These are phyloP conservation scores for Falco rusticolus DNA, from an alignment of 2,797 vertebrate genomes.

Conservation along the genomic window DNA sequence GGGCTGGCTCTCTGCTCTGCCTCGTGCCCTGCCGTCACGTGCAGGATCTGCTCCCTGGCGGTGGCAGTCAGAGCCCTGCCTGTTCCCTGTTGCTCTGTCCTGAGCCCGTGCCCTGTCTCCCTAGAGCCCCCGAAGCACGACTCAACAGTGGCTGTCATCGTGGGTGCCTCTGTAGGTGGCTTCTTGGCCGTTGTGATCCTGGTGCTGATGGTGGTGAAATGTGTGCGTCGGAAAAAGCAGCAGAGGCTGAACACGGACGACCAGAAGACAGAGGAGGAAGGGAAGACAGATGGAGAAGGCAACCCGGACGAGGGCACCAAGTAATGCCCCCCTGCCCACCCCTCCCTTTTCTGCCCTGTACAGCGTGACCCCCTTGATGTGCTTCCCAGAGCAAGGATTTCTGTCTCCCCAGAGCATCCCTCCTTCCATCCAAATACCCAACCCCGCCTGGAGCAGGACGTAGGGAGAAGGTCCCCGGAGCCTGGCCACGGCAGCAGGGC, in stretches of 20 bases:
- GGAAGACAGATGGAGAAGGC: slow-evolving; percentile 91
- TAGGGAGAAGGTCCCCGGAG: background rate
- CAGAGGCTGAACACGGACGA: slow-evolving; percentile 92
- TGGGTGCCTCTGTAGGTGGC: slow-evolving; percentile 93
- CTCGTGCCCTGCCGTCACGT: background rate
- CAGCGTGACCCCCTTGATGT: slow-evolving; percentile 21
- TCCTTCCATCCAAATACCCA: slow-evolving; percentile 23
- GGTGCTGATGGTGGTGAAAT: slow-evolving; percentile 94
- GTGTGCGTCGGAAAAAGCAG: slow-evolving; percentile 92
- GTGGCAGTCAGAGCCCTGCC: background rate
- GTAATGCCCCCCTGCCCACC: slow-evolving; percentile 72
- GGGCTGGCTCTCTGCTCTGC: background rate
- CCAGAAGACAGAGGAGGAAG: slow-evolving; percentile 97
- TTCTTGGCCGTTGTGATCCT: slow-evolving; percentile 93
- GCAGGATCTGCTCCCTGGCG: background rate
- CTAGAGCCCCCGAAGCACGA: slow-evolving; percentile 90
- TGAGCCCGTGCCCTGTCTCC: background rate
- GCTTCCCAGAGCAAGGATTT: slow-evolving; percentile 58
- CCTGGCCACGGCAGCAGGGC: background rate
- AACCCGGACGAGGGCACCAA: slow-evolving; percentile 90
- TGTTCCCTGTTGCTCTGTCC: background rate
- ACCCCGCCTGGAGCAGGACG: slow-evolving; percentile 16
- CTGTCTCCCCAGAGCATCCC: slow-evolving; percentile 44
- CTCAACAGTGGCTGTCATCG: slow-evolving; percentile 93
- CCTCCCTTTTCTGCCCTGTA: slow-evolving; percentile 35